Evolutionary conservation across 1,140 invertebrate genomes (phyloP), one percentile per base, ranked within the genome.

Genomic region (Drosophila parabipectinata): DNA sequence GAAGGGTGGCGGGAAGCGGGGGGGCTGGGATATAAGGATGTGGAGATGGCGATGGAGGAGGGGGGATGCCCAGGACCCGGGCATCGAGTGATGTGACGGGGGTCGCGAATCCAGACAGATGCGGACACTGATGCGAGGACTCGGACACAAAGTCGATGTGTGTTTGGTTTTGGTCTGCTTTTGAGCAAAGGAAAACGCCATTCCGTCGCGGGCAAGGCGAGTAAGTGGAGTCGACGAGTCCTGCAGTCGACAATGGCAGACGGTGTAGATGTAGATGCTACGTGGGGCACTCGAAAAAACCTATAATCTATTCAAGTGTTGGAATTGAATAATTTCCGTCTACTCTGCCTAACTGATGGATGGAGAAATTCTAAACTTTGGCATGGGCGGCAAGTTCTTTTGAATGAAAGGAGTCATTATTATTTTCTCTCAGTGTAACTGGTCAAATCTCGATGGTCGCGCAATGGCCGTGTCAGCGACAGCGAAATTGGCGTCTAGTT

Each of bases 71-170:
- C 45, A 37, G 26, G 51, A 18, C 45, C 41, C 52, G 59, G 26
- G 51, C 41, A 69, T 61, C 52, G 52, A 72, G 59, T 71, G 72
- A 73, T 68, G 55, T 56, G 56, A 50, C 34, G 60, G 30, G 54
- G 63, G 63, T 51, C 54, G 61, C 67, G 58, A 66, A 56, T 61
- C 54, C 64, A 81, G 67, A 82, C 75, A 75, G 71, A 83, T 75
- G 60, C 57, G 72, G 48, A 75, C 61, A 47, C 62, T 71, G 75
- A 62, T 58, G 72, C 62, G 59, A 81, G 77, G 53, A 72, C 64
- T 72, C 66, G 62, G 72, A 67, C 61, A 77, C 72, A 79, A 79
- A 76, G 80, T 83, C 59, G 64, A 66, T 73, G 80, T 69, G 62
- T 80, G 72, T 85, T 85, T 85, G 73, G 59, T 66, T 67, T 67